Evolutionary conservation across 2,888 invertebrate genomes (phyloP).

Genomic region (Eutolmus rufibarbis): DNA sequence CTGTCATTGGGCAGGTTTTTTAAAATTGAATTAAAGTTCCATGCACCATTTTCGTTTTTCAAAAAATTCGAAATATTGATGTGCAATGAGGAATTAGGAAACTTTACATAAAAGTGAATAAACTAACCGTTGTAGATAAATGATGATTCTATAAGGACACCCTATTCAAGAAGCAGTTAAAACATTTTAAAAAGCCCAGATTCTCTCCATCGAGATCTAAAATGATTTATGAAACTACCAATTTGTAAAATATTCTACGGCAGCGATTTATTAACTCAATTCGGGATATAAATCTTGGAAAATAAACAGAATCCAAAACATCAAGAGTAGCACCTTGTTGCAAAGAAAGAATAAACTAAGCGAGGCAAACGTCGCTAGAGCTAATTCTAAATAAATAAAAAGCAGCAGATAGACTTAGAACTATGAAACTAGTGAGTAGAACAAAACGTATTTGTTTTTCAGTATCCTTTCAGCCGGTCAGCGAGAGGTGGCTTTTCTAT

Average conservation of each 20-base stretch:
- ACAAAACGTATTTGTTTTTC: constrained; percentile 35
- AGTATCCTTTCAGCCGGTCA: constrained; percentile 62
- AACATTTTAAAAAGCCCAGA: neutral
- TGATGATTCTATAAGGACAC: too few relatives aligned
- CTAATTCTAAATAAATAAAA: neutral
- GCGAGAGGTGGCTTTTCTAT: constrained; percentile 61
- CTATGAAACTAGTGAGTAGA: neutral
- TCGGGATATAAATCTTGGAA: neutral
- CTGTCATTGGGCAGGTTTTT: too few relatives aligned
- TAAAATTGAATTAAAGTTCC: too few relatives aligned
- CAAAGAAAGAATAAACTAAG: neutral
- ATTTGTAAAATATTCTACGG: neutral
- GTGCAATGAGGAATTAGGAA: too few relatives aligned
- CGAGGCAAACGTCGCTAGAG: neutral
- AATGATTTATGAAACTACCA: neutral
- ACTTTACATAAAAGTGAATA: too few relatives aligned
- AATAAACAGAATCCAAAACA: neutral
- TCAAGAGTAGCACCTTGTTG: neutral
- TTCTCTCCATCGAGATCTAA: neutral
- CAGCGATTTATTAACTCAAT: neutral
- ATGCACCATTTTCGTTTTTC: too few relatives aligned
- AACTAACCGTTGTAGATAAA: too few relatives aligned
- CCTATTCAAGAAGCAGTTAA: too few relatives aligned
- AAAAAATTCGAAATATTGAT: too few relatives aligned
- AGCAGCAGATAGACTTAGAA: neutral